Conservation (phyloP, 2,888 invertebrate species). For the Griposia aprilina region DNA sequence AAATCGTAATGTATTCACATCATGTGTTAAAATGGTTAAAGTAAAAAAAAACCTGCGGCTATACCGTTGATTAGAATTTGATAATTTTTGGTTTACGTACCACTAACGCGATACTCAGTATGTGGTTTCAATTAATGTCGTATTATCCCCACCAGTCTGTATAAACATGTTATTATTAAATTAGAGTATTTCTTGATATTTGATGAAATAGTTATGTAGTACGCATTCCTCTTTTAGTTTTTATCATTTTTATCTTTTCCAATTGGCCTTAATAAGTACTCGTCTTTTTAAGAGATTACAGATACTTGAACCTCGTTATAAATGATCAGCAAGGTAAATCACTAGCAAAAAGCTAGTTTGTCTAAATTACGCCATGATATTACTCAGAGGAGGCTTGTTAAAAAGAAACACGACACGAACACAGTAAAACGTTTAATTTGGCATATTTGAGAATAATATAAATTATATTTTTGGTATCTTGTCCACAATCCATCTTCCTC, state of each 20-base stretch:
- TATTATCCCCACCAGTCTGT: no score
- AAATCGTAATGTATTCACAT: no score
- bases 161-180: no score
- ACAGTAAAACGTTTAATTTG: constrained; percentile 44
- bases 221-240: background rate
- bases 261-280: background rate
- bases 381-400: background rate
- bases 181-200: background rate
- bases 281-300: background rate
- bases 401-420: constrained; percentile 26
- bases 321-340: background rate
- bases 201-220: no score
- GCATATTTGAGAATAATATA: constrained; percentile 31
- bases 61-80: no score
- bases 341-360: background rate
- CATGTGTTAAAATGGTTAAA: no score
- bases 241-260: background rate
- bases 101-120: no score
- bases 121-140: no score
- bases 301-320: background rate
- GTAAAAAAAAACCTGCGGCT: no score
- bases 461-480: constrained; percentile 21
- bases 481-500: constrained; percentile 56
- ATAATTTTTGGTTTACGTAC: no score
- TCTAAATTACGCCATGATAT: background rate